A percentile compares a stretch with the other conserved stretches of the same genome.
phyloP scores from a whole-genome alignment of 1,140 invertebrate genomes.

The Bradysia coprophila region DNA sequence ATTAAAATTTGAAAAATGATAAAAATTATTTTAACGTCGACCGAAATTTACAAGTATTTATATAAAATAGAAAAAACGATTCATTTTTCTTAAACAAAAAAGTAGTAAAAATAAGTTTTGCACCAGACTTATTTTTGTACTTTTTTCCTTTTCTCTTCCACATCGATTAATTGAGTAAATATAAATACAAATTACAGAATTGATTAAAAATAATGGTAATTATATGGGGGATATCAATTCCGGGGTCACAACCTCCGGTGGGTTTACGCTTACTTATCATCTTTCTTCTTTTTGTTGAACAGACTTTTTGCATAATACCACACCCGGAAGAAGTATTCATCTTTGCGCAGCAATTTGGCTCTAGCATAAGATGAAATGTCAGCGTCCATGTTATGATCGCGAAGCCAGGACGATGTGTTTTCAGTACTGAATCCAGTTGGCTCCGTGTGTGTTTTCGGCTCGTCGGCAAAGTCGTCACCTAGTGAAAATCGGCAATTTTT shows the following conservation, averaged over 20 bases:
- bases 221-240: neutral
- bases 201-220: neutral
- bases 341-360: slow-evolving; percentile 55
- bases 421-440: slow-evolving; percentile 71
- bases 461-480: slow-evolving; percentile 30
- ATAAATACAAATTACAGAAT: neutral
- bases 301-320: slow-evolving; percentile 64
- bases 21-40: too few relatives aligned
- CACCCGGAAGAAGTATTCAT: slow-evolving; percentile 90
- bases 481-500: slow-evolving; percentile 4
- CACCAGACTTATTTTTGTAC: neutral
- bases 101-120: neutral
- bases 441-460: slow-evolving; percentile 36
- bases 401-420: slow-evolving; percentile 82
- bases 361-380: slow-evolving; percentile 77
- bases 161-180: too few relatives aligned
- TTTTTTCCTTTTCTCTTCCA: neutral
- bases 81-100: neutral
- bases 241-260: neutral
- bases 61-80: too few relatives aligned
- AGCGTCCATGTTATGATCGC: slow-evolving; percentile 81
- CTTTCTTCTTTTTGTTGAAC: neutral
- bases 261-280: neutral
- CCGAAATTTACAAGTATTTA: too few relatives aligned
- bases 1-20: too few relatives aligned